Evolutionary conservation across 2,797 vertebrate species (phyloP).

Genomic region (Danio jaintianensis): DNA sequence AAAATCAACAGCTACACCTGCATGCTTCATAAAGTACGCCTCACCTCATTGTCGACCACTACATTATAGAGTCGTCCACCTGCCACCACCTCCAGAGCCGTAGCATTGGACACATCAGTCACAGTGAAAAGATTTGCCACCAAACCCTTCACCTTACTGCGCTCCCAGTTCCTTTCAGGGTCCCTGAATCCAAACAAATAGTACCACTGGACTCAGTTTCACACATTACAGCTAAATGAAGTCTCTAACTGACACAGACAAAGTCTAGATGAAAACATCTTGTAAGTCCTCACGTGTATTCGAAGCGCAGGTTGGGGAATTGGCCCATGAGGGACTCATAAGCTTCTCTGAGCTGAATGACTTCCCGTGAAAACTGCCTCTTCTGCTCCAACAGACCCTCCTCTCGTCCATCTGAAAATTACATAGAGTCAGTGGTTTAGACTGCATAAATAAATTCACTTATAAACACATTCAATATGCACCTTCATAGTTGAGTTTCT

Average conservation of each 20-base stretch:
- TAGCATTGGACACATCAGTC: conserved; percentile 84
- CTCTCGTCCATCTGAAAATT: conserved; percentile 83
- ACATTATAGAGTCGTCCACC: conserved; percentile 93
- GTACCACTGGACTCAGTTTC: background rate
- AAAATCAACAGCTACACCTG: background rate
- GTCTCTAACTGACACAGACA: background rate
- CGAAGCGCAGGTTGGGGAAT: conserved; percentile 90
- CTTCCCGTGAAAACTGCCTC: conserved; percentile 78
- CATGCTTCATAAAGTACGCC: background rate
- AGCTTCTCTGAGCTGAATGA: conserved; percentile 79
- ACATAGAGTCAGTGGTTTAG: background rate
- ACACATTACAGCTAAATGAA: background rate
- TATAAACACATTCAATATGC: background rate
- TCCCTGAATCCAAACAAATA: conserved; percentile 73
- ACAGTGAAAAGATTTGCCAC: conserved; percentile 88
- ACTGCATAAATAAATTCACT: background rate
- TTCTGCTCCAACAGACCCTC: conserved; percentile 82
- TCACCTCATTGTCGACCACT: conserved; percentile 93
- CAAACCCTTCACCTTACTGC: conserved; percentile 86
- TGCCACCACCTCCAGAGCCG: conserved; percentile 90
- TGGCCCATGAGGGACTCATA: conserved; percentile 84
- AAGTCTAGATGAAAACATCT: background rate
- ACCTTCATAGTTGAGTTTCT: conserved; percentile 92
- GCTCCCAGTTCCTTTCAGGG: conserved; percentile 90
- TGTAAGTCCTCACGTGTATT: conserved; percentile 86